Percentiles rank a stretch among this genome's conserved stretches.
phyloP scores from a whole-genome alignment of 2,888 invertebrate genomes.

The Graphium colonna region DNA sequence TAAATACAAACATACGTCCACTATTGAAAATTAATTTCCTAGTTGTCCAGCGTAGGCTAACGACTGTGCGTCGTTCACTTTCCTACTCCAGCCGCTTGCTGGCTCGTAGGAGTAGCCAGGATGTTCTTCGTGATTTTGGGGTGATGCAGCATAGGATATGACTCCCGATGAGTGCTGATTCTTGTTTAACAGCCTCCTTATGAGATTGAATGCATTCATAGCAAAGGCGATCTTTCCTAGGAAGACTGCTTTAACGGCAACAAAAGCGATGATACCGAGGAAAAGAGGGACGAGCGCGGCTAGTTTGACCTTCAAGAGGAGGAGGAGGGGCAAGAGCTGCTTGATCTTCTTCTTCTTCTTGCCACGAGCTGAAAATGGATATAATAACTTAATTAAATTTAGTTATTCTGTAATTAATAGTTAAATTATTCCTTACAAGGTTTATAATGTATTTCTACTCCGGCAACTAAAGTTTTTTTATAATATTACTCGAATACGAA shows the following conservation, averaged over 20 bases:
- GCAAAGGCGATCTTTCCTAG: constrained; percentile 92
- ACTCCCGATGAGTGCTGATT: constrained; percentile 48
- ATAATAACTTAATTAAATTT: too few species aligned
- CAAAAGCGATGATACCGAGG: constrained; percentile 86
- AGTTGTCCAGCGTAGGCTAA: constrained; percentile 82
- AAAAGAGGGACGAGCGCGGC: constrained; percentile 88
- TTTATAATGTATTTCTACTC: too few species aligned
- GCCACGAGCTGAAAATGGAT: constrained; percentile 83
- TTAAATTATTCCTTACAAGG: neutral
- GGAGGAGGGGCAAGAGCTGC: constrained; percentile 86
- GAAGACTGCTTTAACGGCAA: constrained; percentile 91
- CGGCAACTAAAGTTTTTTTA: too few species aligned
- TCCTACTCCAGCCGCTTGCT: constrained; percentile 82
- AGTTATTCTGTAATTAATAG: too few species aligned
- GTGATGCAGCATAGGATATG: constrained; percentile 82
- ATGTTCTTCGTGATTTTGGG: constrained; percentile 80
- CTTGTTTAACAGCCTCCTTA: constrained; percentile 85
- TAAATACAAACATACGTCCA: constrained; percentile 41
- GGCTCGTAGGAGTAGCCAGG: constrained; percentile 76
- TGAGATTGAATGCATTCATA: constrained; percentile 84
- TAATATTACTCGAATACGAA: too few species aligned
- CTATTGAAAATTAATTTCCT: constrained; percentile 36
- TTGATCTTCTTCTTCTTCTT: constrained; percentile 88
- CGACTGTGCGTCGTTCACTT: constrained; percentile 83
- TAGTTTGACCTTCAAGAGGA: constrained; percentile 88